These are phyloP conservation scores for Oryzias javanicus DNA, from an alignment of 2,113 vertebrate genomes.

Conservation along the genomic window DNA sequence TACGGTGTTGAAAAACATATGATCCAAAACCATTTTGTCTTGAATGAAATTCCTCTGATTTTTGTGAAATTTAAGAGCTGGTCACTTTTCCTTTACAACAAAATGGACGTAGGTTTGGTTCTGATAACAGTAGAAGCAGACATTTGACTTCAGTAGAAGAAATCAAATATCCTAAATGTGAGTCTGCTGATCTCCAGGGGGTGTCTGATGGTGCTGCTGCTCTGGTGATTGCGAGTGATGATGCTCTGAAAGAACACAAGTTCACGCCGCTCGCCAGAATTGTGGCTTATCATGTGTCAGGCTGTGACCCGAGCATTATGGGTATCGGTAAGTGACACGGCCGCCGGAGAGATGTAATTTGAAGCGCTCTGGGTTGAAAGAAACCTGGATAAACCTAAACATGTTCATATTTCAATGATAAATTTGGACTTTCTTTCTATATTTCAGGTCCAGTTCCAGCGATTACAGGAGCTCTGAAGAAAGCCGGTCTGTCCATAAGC, in stretches of 20 bases:
- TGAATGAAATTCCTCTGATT: no score
- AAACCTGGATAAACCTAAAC: not conserved
- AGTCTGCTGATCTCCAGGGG: constrained; percentile 74
- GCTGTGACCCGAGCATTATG: constrained; percentile 97
- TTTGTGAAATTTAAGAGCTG: no score
- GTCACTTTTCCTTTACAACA: no score
- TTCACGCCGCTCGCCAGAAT: constrained; percentile 91
- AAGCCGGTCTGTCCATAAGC: constrained; percentile 84
- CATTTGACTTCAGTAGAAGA: not conserved
- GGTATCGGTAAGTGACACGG: constrained; percentile 86
- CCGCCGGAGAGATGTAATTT: not conserved
- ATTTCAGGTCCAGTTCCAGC: constrained; percentile 89
- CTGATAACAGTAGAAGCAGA: not conserved
- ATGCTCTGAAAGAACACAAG: constrained; percentile 87
- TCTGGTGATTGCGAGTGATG: constrained; percentile 90
- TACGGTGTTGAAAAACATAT: no score
- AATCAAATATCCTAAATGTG: not conserved
- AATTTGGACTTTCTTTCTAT: constrained; percentile 4
- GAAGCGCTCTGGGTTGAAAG: not conserved
- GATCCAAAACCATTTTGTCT: no score
- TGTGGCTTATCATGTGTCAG: constrained; percentile 86
- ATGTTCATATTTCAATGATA: not conserved
- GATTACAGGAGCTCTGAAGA: constrained; percentile 89
- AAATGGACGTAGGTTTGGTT: no score
- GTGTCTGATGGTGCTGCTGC: constrained; percentile 92